phyloP scores from a whole-genome alignment of 2,113 vertebrate genomes.

The Maccullochella peelii region DNA sequence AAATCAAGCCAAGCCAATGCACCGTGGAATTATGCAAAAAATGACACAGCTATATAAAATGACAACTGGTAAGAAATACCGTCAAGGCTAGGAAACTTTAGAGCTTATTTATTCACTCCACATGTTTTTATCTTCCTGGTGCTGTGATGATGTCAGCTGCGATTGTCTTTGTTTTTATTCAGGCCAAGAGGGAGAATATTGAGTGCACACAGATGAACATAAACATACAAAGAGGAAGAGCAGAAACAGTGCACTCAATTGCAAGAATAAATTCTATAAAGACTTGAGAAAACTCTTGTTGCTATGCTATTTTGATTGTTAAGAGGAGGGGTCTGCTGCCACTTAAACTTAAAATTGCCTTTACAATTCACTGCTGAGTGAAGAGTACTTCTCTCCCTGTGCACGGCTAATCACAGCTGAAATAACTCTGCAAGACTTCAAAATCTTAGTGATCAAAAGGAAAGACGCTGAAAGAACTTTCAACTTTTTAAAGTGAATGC shows the following conservation, averaged over 20 bases:
- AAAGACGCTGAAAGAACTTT: slow-evolving; percentile 50
- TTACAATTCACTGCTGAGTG: not conserved
- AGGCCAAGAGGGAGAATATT: slow-evolving; percentile 41
- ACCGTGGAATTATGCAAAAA: slow-evolving; percentile 78
- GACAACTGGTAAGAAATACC: slow-evolving; percentile 66
- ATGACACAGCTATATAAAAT: slow-evolving; percentile 67
- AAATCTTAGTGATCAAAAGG: slow-evolving; percentile 53
- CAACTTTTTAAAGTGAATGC: slow-evolving; percentile 53
- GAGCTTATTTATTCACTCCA: slow-evolving; percentile 68
- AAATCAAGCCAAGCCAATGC: slow-evolving; percentile 72
- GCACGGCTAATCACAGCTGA: slow-evolving; percentile 46
- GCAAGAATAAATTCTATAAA: slow-evolving; percentile 17
- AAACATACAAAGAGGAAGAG: slow-evolving; percentile 46
- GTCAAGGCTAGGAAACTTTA: slow-evolving; percentile 63
- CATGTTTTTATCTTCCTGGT: slow-evolving; percentile 56
- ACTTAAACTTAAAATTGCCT: slow-evolving; percentile 36
- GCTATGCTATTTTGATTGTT: slow-evolving; percentile 32
- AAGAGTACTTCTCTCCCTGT: slow-evolving; percentile 18
- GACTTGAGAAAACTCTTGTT: not conserved
- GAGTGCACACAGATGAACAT: slow-evolving; percentile 45
- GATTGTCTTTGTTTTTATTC: slow-evolving; percentile 63
- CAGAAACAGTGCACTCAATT: slow-evolving; percentile 1
- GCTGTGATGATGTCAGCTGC: slow-evolving; percentile 57
- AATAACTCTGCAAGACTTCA: slow-evolving; percentile 37
- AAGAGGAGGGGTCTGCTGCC: slow-evolving; percentile 6